Evolutionary conservation across 2,113 vertebrate genomes (phyloP), one percentile per base, ranked within the genome.

Genomic region (Felis chaus): DNA sequence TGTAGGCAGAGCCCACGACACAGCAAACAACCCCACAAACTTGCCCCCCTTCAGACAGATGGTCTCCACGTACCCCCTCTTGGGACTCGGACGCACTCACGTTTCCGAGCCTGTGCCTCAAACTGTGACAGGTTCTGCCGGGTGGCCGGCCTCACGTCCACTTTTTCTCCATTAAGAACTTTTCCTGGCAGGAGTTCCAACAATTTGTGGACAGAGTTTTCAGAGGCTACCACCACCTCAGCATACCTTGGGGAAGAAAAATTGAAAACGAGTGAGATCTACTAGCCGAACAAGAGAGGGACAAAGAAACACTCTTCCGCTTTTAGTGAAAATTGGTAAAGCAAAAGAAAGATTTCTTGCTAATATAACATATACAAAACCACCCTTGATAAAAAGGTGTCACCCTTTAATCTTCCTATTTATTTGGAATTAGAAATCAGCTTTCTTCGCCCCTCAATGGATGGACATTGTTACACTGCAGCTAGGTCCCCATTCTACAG

Each of bases 31-130:
- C 86, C 92, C 98, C 97, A 82, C 76, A 92, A 79, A 69, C 25
- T 12, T 61, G 48, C 65, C 92, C 97, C 97, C 31, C 63, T 78
- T 89, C 88, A 91, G 97, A 98, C 97, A 98, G 97, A 98, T 97
- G 97, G 97, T 98, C 97, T 97, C 98, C 97, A 98, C 97, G 97
- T 98, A 98, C 97, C 98, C 98, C 97, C 98, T 98, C 98, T 98
- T 97, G 98, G 98, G 97, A 98, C 97, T 98, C 98, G 98, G 98
- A 97, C 97, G 85, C 97, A 98, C 99, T 99, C 99, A 99, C 99
- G 99, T 99, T 99, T 99, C 97, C 99, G 99, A 98, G 99, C 99
- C 98, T 99, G 98, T 1, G 99, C 99, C 98, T 99, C 99, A 97
- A 99, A 99, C 96, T 99, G 97, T 1, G 98, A 98, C 55, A 99